A percentile compares a stretch with the other conserved stretches of the same genome.
phyloP scores from a whole-genome alignment of 2,113 vertebrate species.

The Larimichthys polyactis region DNA sequence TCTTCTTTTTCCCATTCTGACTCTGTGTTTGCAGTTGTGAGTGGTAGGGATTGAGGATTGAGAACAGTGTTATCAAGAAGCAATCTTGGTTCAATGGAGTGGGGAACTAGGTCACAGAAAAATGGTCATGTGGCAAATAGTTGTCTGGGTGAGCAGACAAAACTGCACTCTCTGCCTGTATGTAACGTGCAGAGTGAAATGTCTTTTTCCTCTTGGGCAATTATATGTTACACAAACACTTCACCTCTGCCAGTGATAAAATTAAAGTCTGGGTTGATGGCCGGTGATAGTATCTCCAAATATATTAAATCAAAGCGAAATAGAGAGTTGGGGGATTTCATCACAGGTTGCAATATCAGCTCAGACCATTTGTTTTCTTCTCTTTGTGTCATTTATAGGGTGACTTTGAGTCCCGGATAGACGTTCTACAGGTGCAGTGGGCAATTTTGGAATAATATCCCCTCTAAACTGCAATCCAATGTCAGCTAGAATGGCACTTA shows the following conservation, averaged over 20 bases:
- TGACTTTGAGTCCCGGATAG: conserved; percentile 57
- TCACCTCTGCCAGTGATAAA: conserved; percentile 19
- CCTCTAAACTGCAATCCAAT: conserved; percentile 60
- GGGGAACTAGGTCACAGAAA: conserved; percentile 66
- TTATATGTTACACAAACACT: conserved; percentile 43
- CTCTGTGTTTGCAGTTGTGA: conserved; percentile 70
- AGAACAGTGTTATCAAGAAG: conserved; percentile 79
- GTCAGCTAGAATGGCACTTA: conserved; percentile 68
- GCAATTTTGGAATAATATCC: conserved; percentile 62
- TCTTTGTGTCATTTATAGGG: conserved; percentile 33
- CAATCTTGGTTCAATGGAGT: conserved; percentile 77
- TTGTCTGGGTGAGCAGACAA: conserved; percentile 55
- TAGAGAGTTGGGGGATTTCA: conserved; percentile 18
- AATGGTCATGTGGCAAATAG: conserved; percentile 67
- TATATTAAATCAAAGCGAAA: conserved; percentile 38
- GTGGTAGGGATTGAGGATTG: conserved; percentile 54
- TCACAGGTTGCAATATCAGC: conserved; percentile 35
- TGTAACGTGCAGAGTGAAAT: conserved; percentile 36
- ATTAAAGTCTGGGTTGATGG: conserved; percentile 30
- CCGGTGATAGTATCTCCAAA: not conserved
- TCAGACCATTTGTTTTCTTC: conserved; percentile 48
- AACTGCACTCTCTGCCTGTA: conserved; percentile 39
- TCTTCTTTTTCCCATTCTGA: conserved; percentile 43
- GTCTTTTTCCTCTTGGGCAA: conserved; percentile 43
- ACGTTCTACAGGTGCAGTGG: conserved; percentile 41